phyloP scores from a whole-genome alignment of 2,797 vertebrate genomes.

The Acrossocheilus wenchowensis region DNA sequence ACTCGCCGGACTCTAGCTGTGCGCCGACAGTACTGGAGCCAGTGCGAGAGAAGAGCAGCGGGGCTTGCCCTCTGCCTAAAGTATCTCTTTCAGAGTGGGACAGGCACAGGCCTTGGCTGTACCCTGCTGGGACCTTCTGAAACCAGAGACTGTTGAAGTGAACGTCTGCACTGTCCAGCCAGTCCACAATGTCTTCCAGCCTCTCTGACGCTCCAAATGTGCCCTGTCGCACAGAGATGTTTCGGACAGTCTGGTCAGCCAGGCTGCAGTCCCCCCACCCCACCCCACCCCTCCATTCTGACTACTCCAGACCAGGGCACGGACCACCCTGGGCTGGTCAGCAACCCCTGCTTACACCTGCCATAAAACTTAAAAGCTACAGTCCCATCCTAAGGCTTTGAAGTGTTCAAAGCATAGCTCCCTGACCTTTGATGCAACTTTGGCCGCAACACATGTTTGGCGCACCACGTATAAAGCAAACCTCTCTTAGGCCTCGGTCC shows the following conservation, averaged over 20 bases:
- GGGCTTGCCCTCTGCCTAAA: slow-evolving; percentile 84
- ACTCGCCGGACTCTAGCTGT: slow-evolving; percentile 77
- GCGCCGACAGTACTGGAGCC: slow-evolving; percentile 68
- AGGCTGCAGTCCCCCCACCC: slow-evolving; percentile 56
- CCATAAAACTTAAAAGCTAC: slow-evolving; percentile 96
- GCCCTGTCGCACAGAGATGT: slow-evolving; percentile 81
- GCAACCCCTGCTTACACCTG: slow-evolving; percentile 94
- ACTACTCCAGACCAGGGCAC: slow-evolving; percentile 75
- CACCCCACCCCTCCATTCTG: slow-evolving; percentile 63
- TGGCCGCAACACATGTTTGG: slow-evolving; percentile 87
- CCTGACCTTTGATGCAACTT: slow-evolving; percentile 91
- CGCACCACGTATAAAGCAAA: slow-evolving; percentile 82
- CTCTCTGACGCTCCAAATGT: slow-evolving; percentile 76
- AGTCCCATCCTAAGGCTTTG: slow-evolving; percentile 88
- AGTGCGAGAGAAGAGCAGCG: slow-evolving; percentile 73
- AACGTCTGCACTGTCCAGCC: slow-evolving; percentile 88
- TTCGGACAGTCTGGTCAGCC: slow-evolving; percentile 77
- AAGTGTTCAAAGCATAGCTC: slow-evolving; percentile 93
- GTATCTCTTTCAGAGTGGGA: slow-evolving; percentile 81
- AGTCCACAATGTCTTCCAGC: slow-evolving; percentile 78
- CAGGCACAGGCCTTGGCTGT: slow-evolving; percentile 78
- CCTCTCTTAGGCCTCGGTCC: slow-evolving; percentile 68
- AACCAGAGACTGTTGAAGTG: slow-evolving; percentile 99
- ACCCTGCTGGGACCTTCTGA: slow-evolving; percentile 97
- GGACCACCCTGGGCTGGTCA: slow-evolving; percentile 90